A percentile compares a stretch with the other conserved stretches of the same genome.
Evolutionary conservation across 2,797 vertebrate species (phyloP).

Genomic region (Cottoperca gobio): DNA sequence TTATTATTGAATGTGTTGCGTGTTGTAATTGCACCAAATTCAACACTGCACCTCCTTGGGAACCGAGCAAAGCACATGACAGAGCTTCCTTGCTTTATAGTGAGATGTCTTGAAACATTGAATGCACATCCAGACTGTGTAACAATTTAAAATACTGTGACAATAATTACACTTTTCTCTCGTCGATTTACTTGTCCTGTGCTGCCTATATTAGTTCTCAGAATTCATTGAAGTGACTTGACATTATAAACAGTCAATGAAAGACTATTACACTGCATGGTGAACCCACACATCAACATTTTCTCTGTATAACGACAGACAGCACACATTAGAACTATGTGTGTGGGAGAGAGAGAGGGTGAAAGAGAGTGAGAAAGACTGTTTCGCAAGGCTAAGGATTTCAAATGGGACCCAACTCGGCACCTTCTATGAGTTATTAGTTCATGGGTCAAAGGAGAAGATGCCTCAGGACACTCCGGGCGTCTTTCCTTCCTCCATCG

Average conservation of each 20-base stretch:
- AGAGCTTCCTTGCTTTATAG: too few relatives aligned
- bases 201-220: conserved; percentile 21
- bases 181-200: background rate
- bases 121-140: background rate
- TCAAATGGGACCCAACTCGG: conserved; percentile 44
- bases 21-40: too few relatives aligned
- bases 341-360: background rate
- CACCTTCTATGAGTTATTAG: conserved; percentile 55
- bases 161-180: conserved; percentile 5
- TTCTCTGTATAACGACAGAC: conserved; percentile 41
- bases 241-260: conserved; percentile 46
- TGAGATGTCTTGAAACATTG: background rate
- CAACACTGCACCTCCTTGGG: too few relatives aligned
- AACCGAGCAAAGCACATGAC: too few relatives aligned
- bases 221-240: conserved; percentile 43
- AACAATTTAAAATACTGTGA: conserved; percentile 1
- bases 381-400: conserved; percentile 32
- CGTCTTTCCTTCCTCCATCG: conserved; percentile 36
- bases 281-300: conserved; percentile 57
- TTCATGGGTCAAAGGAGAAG: conserved; percentile 68
- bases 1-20: too few relatives aligned
- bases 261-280: conserved; percentile 56
- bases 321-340: conserved; percentile 19
- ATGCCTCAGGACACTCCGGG: conserved; percentile 39
- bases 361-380: background rate